Percentiles rank a stretch among this genome's conserved stretches.
Conservation (phyloP, 1,140 invertebrate genomes). For the Eumaeus atala region DNA sequence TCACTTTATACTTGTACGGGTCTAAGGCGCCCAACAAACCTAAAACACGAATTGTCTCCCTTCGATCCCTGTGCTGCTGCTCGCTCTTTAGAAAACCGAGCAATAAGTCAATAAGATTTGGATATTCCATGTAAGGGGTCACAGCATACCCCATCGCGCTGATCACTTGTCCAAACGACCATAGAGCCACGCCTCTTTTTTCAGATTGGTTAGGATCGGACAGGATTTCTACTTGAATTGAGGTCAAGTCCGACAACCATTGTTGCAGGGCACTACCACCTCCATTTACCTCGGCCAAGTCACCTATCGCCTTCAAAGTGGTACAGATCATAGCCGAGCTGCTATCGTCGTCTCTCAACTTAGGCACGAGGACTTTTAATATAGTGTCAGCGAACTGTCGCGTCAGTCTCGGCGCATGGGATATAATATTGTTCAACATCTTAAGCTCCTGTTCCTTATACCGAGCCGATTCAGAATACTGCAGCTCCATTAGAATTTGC, state of each 20-base stretch:
- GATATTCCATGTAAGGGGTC: slow-evolving; percentile 95
- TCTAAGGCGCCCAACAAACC: slow-evolving; percentile 95
- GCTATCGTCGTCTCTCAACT: slow-evolving; percentile 90
- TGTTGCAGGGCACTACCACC: slow-evolving; percentile 89
- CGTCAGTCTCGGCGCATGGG: slow-evolving; percentile 94
- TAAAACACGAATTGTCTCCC: slow-evolving; percentile 94
- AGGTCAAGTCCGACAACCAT: slow-evolving; percentile 92
- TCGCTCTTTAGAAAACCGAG: slow-evolving; percentile 97
- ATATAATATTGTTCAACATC: slow-evolving; percentile 96
- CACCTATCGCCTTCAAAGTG: slow-evolving; percentile 93
- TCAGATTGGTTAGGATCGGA: slow-evolving; percentile 94
- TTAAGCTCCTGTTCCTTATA: slow-evolving; percentile 97
- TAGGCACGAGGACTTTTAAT: slow-evolving; percentile 94
- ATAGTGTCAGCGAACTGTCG: slow-evolving; percentile 97
- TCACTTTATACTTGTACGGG: slow-evolving; percentile 98
- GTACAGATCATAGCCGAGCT: slow-evolving; percentile 94
- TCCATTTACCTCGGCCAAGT: slow-evolving; percentile 94
- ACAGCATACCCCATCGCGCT: slow-evolving; percentile 95
- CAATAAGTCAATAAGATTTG: slow-evolving; percentile 93
- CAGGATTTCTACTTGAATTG: slow-evolving; percentile 93
- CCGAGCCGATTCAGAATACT: slow-evolving; percentile 93
- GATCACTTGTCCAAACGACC: slow-evolving; percentile 96
- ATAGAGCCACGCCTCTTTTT: slow-evolving; percentile 94
- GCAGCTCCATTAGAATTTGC: slow-evolving; percentile 93
- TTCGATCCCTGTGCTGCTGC: slow-evolving; percentile 85